These are phyloP conservation scores for Harpalus rufipes DNA, from an alignment of 2,888 invertebrate species.

Conservation along the genomic window DNA sequence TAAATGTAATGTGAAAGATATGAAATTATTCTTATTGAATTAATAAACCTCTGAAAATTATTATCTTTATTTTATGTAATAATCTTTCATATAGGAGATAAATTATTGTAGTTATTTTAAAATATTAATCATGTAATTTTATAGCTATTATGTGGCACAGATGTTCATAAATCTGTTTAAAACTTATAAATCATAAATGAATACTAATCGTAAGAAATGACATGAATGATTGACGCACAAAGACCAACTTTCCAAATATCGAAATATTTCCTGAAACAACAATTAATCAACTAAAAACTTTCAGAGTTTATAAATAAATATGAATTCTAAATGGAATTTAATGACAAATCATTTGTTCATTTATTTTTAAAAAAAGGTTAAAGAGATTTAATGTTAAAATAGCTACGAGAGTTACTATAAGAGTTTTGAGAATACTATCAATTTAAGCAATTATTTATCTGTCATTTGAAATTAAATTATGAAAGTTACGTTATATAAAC, in stretches of 20 bases:
- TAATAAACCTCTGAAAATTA: slow-evolving; percentile 24
- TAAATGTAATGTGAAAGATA: slow-evolving; percentile 12
- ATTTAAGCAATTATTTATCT: too few relatives aligned
- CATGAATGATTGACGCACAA: not conserved
- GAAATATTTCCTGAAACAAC: not conserved
- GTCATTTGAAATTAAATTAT: too few relatives aligned
- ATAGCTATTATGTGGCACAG: not conserved
- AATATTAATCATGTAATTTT: not conserved
- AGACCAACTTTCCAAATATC: not conserved
- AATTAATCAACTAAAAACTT: not conserved
- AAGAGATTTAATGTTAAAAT: too few relatives aligned
- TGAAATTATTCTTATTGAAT: slow-evolving; percentile 20
- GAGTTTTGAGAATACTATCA: too few relatives aligned
- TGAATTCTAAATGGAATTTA: not conserved
- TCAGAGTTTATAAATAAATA: not conserved
- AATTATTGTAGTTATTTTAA: not conserved
- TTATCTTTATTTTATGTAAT: slow-evolving; percentile 17
- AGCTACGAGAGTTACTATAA: too few relatives aligned
- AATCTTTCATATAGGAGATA: too few relatives aligned
- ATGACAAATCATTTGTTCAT: not conserved
- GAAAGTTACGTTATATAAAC: too few relatives aligned
- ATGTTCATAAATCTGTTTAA: not conserved
- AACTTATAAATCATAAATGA: not conserved
- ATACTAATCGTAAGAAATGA: not conserved
- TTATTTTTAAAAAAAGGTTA: too few relatives aligned